Evolutionary conservation across 2,113 vertebrate genomes (phyloP), one percentile per base, ranked within the genome.

Genomic region (Nanorana parkeri): DNA sequence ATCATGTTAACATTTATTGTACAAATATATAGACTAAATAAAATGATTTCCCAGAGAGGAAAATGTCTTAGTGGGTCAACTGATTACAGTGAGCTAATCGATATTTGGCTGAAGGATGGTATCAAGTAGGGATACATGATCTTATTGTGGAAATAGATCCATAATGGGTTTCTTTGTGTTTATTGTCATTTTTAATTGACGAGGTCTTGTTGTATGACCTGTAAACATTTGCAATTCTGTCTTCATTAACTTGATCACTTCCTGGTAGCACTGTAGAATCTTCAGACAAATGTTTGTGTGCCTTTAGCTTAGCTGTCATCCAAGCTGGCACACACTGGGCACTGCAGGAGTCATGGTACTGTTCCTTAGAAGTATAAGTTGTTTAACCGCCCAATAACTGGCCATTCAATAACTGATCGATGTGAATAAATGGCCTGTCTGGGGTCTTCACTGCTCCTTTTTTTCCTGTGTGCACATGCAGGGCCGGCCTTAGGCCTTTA

Each of bases 151-250:
- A 68, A 79, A 68, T 60, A 72, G 67, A 69, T 55, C 56, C 78
- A n/a, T 80, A 68, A 72, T 80, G 64, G 41, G 78, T 64, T 72
- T 72, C 67, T 72, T 52, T 32, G 24, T 80, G 78, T 72, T 80
- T 54, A 20, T 24, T 80, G 55, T 80, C 78, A 72, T 21, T 69
- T 58, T 56, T 72, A 68, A 80, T 80, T 80, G 71, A 80, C 67
- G 36, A 72, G 78, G 76, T 72, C 24, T 87, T 86, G 86, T 85
- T 87, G 80, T 69, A 83, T 78, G 86, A 85, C 80, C 85, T 85
- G 81, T 56, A 84, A 84, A 77, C 84, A 88, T 86, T 85, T 87
- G 86, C 90, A 88, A 88, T 90, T 88, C 81, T 83, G 84, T 87
- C 86, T 88, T 78, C 51, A 61, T 77, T 86, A 87, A 72, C 87